Evolutionary conservation across 2,113 vertebrate genomes (phyloP), one percentile per base, ranked within the genome.

Genomic region (Paradoxurus hermaphroditus): DNA sequence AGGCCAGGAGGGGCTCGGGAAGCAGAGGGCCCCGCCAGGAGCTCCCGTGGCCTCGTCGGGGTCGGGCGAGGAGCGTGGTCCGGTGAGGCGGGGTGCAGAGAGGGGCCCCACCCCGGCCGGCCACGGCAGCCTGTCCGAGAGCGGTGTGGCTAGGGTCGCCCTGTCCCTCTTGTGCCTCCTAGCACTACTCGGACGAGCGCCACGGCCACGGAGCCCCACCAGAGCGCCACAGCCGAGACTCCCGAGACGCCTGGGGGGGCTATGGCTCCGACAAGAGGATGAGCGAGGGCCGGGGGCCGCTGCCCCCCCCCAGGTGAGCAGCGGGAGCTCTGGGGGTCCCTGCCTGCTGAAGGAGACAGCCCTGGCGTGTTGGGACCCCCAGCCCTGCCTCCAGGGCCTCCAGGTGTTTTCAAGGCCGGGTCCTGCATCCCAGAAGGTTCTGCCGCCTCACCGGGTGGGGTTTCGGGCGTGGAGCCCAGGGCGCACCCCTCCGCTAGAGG

Each of bases 111-210:
- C 13, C 19, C 7, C 3, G 1, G 7, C 62, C 23, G 0, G 41
- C 53, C 3, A 5, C 27, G 44, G 12, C 19, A 13, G 63, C 68
- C 46, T 34, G 23, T 86, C 62, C 1, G 7, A 23, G n/a, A 41
- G 25, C 8, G 3, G 19, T 0, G 0, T 29, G 82, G 29, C 72
- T 27, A 15, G 84, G 67, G 46, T 84, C 1, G 0, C 39, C 81
- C 6, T 72, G 49, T 77, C 31, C 31, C 79, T 7, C 0, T 34
- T 36, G 92, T 97, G 41, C 86, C 86, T 97, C 97, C 7, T 97
- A 99, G 99, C 99, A 99, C 96, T 99, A 99, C 89, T 98, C 99
- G 0, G 99, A 99, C 0, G 98, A 98, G n/a, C 98, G 99, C n/a
- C 98, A 98, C 0, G 12, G 95, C 85, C 97, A 96, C 0, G 91